These are phyloP conservation scores for Chloromyia formosa DNA, from an alignment of 2,888 invertebrate species.

Conservation along the genomic window DNA sequence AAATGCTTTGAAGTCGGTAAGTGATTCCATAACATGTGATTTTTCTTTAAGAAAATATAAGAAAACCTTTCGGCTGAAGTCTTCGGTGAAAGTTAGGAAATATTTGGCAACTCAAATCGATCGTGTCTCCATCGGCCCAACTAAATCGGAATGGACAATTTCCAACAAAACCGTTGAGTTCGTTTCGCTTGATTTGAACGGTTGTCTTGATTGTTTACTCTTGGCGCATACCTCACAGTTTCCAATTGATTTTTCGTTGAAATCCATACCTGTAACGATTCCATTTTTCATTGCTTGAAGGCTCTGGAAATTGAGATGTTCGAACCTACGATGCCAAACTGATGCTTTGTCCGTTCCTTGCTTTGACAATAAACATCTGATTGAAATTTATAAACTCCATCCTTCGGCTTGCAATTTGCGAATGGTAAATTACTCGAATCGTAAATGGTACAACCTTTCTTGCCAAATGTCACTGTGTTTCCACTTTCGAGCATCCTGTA, in stretches of 20 bases:
- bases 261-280: neutral
- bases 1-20: slow-evolving; percentile 45
- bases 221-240: slow-evolving; percentile 50
- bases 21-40: slow-evolving; percentile 38
- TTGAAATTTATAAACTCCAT: no score
- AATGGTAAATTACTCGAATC: no score
- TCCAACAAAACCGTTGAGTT: slow-evolving; percentile 43
- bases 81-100: slow-evolving; percentile 59
- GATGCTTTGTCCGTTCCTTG: no score
- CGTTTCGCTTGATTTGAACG: slow-evolving; percentile 49
- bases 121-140: slow-evolving; percentile 58
- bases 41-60: slow-evolving; percentile 48
- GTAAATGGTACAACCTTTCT: no score
- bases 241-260: neutral
- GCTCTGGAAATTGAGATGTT: neutral
- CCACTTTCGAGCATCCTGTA: slow-evolving; percentile 44
- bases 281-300: neutral
- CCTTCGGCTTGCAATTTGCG: no score
- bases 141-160: slow-evolving; percentile 58
- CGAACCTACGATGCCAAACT: slow-evolving; percentile 47
- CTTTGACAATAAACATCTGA: no score
- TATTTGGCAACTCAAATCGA: slow-evolving; percentile 57
- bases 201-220: slow-evolving; percentile 52
- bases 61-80: slow-evolving; percentile 49
- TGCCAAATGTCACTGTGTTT: neutral